These are phyloP conservation scores for Thereva unica DNA, from an alignment of 2,888 invertebrate species.

Conservation along the genomic window DNA sequence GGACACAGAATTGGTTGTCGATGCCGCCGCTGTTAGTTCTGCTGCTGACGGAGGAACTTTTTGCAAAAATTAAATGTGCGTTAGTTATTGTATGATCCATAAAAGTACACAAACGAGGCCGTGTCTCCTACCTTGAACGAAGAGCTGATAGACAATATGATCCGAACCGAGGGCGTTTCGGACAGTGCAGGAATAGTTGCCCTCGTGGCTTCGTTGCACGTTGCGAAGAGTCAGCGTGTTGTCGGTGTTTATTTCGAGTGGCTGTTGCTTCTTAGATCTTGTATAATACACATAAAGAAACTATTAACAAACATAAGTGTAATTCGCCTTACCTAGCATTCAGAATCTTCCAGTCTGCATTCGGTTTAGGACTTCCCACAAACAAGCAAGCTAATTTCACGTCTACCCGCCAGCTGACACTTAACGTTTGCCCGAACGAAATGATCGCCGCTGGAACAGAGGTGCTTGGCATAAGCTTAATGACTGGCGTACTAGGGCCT, in stretches of 20 bases:
- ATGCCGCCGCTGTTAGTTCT: slow-evolving; percentile 59
- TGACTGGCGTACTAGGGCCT: slow-evolving; percentile 63
- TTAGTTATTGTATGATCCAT: no score
- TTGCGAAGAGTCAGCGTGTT: slow-evolving; percentile 60
- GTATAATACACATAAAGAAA: background rate
- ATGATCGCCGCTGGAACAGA: slow-evolving; percentile 63
- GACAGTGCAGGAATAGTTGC: slow-evolving; percentile 63
- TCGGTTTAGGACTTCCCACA: slow-evolving; percentile 62
- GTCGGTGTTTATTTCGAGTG: slow-evolving; percentile 59
- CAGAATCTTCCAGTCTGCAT: slow-evolving; percentile 60
- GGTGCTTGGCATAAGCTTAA: slow-evolving; percentile 57
- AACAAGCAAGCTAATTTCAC: slow-evolving; percentile 61
- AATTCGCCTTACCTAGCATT: slow-evolving; percentile 50
- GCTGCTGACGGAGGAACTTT: slow-evolving; percentile 65
- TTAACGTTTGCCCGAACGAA: slow-evolving; percentile 62
- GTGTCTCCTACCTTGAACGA: slow-evolving; percentile 59
- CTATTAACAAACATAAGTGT: background rate
- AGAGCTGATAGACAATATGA: slow-evolving; percentile 61
- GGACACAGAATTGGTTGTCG: slow-evolving; percentile 61
- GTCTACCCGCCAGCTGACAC: slow-evolving; percentile 62
- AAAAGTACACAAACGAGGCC: no score
- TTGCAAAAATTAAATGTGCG: background rate
- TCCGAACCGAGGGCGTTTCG: slow-evolving; percentile 61
- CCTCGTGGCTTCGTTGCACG: slow-evolving; percentile 61
- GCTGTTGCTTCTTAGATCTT: slow-evolving; percentile 50